These are phyloP conservation scores for Scrobipalpa costella DNA, from an alignment of 2,888 invertebrate genomes.

Conservation along the genomic window DNA sequence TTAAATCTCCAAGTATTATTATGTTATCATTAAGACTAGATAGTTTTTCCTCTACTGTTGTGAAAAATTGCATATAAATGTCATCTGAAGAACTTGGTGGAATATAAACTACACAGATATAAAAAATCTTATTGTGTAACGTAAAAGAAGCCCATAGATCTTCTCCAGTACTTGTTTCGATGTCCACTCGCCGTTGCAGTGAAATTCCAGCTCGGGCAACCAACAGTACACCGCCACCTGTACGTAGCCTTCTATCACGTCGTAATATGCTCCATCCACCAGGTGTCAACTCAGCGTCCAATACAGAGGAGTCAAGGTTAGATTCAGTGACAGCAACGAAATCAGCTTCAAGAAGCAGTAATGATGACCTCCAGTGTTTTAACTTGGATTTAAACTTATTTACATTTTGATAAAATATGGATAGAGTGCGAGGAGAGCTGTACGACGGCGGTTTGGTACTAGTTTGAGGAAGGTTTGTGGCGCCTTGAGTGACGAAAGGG, in stretches of 20 bases:
- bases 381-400: constrained; percentile 11
- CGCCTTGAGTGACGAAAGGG: background rate
- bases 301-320: no score
- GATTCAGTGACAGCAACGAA: constrained; percentile 10
- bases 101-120: background rate
- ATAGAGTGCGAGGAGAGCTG: background rate
- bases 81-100: background rate
- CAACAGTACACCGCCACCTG: background rate
- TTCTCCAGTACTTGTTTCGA: background rate
- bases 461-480: background rate
- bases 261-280: background rate
- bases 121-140: background rate
- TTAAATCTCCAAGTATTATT: no score
- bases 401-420: constrained; percentile 17
- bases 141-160: background rate
- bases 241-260: background rate
- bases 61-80: background rate
- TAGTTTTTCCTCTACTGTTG: background rate
- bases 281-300: no score
- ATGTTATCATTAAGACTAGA: background rate
- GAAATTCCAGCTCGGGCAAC: background rate
- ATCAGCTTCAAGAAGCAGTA: constrained; percentile 66
- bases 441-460: background rate
- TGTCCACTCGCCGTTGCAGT: background rate
- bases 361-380: background rate